Conservation (phyloP, 2,888 invertebrate genomes). For the Herminia tarsipennalis region DNA sequence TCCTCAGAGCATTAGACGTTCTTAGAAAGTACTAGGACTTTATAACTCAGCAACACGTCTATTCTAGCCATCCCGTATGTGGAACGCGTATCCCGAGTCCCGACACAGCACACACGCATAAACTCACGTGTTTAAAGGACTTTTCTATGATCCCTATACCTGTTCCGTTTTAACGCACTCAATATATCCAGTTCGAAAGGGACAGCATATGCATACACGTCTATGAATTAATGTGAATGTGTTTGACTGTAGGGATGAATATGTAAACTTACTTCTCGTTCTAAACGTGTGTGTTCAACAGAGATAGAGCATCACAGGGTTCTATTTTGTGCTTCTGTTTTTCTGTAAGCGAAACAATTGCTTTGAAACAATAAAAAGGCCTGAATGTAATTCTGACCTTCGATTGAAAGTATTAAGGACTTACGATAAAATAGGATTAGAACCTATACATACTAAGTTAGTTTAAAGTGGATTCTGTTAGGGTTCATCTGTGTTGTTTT, state of each 20-base stretch:
- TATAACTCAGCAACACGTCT: constrained; percentile 69
- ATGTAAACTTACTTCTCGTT: constrained; percentile 26
- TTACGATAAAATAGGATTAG: background rate
- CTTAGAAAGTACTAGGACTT: constrained; percentile 83
- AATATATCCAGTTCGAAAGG: constrained; percentile 37
- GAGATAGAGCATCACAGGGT: constrained; percentile 11
- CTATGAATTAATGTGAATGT: constrained; percentile 43
- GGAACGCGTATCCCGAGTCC: constrained; percentile 58
- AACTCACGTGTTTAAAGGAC: constrained; percentile 50
- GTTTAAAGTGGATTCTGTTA: too few species aligned
- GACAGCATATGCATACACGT: constrained; percentile 49
- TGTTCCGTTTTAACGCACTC: constrained; percentile 51
- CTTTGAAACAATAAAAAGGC: background rate
- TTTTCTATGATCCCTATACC: constrained; percentile 74
- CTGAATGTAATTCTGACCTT: background rate
- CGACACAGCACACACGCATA: constrained; percentile 58
- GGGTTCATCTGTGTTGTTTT: too few species aligned
- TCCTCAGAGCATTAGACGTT: constrained; percentile 81
- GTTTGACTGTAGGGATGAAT: constrained; percentile 34
- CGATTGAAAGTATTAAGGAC: background rate
- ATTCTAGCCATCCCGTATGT: constrained; percentile 63
- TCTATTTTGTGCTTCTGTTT: constrained; percentile 1
- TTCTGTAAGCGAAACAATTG: constrained; percentile 6
- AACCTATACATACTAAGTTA: too few species aligned
- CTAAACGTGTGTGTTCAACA: constrained; percentile 8